Percentiles rank a stretch among this genome's conserved stretches.
phyloP scores from a whole-genome alignment of 2,888 invertebrate species.

The Hirtodrosophila histrioides region DNA sequence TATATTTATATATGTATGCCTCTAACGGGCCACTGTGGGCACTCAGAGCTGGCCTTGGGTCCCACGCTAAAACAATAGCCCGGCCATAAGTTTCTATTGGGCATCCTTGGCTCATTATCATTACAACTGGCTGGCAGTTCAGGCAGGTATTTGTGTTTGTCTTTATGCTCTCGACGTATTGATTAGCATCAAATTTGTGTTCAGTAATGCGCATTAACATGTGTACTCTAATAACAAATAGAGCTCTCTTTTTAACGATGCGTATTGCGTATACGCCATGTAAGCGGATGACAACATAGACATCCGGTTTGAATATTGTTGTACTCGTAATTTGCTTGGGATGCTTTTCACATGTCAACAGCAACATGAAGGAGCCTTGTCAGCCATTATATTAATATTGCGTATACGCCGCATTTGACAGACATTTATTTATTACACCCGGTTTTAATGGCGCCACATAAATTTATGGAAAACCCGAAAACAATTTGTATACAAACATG shows the following conservation, averaged over 20 bases:
- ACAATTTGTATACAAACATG: slow-evolving; percentile 50
- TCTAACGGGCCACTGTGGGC: slow-evolving; percentile 20
- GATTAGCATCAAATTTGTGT: slow-evolving; percentile 53
- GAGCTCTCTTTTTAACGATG: background rate
- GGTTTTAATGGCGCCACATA: slow-evolving; percentile 59
- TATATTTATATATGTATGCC: slow-evolving; percentile 8
- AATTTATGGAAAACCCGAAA: slow-evolving; percentile 65
- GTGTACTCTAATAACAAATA: background rate
- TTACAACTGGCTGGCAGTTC: slow-evolving; percentile 8
- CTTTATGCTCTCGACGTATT: slow-evolving; percentile 56
- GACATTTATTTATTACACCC: slow-evolving; percentile 66
- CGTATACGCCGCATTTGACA: slow-evolving; percentile 65
- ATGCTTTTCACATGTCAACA: slow-evolving; percentile 60
- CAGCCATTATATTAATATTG: slow-evolving; percentile 52
- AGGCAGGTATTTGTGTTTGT: slow-evolving; percentile 38
- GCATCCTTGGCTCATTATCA: slow-evolving; percentile 19
- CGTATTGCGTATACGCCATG: slow-evolving; percentile 28
- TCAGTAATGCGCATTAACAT: background rate
- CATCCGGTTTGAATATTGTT: slow-evolving; percentile 48
- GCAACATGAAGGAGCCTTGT: slow-evolving; percentile 37
- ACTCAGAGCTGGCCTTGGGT: slow-evolving; percentile 54
- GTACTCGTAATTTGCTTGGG: slow-evolving; percentile 44
- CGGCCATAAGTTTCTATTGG: slow-evolving; percentile 57
- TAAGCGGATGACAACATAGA: slow-evolving; percentile 5
- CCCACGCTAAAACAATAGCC: slow-evolving; percentile 64